Base-by-base conservation (phyloP, 2,888 invertebrate genomes). In the Chrysolina haemoptera region DNA sequence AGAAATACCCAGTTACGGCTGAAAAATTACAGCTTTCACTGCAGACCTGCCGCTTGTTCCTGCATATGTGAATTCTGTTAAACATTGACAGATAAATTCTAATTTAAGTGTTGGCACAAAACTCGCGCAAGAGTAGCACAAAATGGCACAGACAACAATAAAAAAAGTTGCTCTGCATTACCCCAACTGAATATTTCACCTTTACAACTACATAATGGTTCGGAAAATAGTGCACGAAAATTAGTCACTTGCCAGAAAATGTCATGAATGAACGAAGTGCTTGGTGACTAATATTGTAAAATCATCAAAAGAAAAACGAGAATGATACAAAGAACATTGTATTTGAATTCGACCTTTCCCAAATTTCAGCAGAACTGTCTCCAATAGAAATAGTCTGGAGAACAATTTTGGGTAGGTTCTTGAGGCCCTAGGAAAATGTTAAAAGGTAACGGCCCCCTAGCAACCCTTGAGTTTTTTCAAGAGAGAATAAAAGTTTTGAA, bases 61-160 rank as follows among this genome's bases (percentile, higher is more conserved):
- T 48, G 63, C 46, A 70, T 55, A 64, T 65, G 64, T 63, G 63
- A 70, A 27, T 70, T 70, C 70, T 41, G 70, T 70, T 70, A 41
- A 70, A 55, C 70, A 70, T 64, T 59, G 65, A 50, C 62, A 65
- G 59, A 70, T 70, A 70, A 70, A 70, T 70, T 70, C 65, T 64
- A 70, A 70, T 70, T 70, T 27, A 53, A 65, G 55, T 70, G 70
- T 64, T 70, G 70, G 62, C 64, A 64, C 18, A 16, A 12, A 64
- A 70, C 63, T 50, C 18, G 63, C 65, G 59, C 35, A 59, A 35
- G 27, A 70, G 53, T 35, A 53, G 16, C 59, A 55, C 40, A 55
- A 55, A 68, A 68, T 41, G 41, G 48, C 20, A 35, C 16, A 67
- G 53, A 64, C 43, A 62, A 48, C 68, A 70, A 70, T 70, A 65